phyloP scores from a whole-genome alignment of 2,888 invertebrate species.

The Antitype chi region DNA sequence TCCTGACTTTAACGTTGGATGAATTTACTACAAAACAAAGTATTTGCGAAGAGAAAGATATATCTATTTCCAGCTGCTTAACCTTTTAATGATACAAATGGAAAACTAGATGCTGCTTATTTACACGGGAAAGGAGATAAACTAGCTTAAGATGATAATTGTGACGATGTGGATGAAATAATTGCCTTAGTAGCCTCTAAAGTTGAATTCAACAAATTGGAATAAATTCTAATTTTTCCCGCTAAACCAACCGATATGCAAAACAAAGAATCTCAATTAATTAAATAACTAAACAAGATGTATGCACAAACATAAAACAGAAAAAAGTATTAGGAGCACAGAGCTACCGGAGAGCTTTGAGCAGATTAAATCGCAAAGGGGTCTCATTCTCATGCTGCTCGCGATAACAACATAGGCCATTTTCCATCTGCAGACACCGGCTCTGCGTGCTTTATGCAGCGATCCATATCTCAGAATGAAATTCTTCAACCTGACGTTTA shows the following conservation, averaged over 20 bases:
- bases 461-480: constrained; percentile 66
- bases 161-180: not conserved
- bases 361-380: constrained; percentile 82
- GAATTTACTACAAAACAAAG: constrained; percentile 18
- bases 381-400: constrained; percentile 78
- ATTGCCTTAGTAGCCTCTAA: not conserved
- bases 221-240: not conserved
- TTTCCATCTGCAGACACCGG: constrained; percentile 72
- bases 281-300: constrained; percentile 8
- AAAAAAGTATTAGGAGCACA: constrained; percentile 76
- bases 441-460: constrained; percentile 67
- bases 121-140: not conserved
- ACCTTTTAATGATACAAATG: not conserved
- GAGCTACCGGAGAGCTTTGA: constrained; percentile 73
- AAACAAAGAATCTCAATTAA: constrained; percentile 18
- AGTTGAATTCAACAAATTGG: not conserved
- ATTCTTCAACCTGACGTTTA: constrained; percentile 63
- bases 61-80: not conserved
- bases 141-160: not conserved
- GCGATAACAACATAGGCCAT: constrained; percentile 76
- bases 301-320: constrained; percentile 56
- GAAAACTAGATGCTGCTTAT: not conserved
- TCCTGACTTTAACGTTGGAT: not conserved
- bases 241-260: constrained; percentile 3
- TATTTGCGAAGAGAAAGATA: not conserved